Conservation (phyloP, 1,140 invertebrate genomes). For the Saccostrea echinata region DNA sequence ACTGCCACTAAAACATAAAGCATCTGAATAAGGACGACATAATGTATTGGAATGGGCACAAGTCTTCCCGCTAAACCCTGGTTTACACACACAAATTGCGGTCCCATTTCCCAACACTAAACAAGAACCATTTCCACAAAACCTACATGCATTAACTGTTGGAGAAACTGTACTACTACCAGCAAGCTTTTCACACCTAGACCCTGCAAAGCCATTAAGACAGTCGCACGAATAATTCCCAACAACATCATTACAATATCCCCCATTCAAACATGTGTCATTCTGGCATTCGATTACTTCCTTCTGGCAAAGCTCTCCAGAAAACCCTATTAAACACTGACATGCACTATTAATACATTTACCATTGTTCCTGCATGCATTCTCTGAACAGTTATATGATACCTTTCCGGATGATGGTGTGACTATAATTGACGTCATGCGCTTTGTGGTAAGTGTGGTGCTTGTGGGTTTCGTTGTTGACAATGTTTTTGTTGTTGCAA, state of each 20-base stretch:
- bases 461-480: background rate
- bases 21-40: constrained; percentile 5
- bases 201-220: constrained; percentile 30
- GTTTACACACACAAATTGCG: constrained; percentile 40
- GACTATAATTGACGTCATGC: background rate
- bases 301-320: constrained; percentile 43
- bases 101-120: constrained; percentile 12
- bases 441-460: background rate
- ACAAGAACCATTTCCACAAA: constrained; percentile 53
- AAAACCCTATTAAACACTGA: constrained; percentile 9
- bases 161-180: background rate
- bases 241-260: constrained; percentile 44
- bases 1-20: constrained; percentile 7
- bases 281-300: constrained; percentile 49
- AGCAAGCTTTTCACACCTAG: constrained; percentile 37
- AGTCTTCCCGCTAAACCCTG: constrained; percentile 40
- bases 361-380: constrained; percentile 43
- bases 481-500: background rate
- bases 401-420: constrained; percentile 12
- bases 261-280: constrained; percentile 34
- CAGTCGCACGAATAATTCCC: constrained; percentile 50
- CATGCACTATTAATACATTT: constrained; percentile 41
- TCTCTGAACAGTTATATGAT: constrained; percentile 1
- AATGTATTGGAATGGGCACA: background rate
- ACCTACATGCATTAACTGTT: constrained; percentile 26